A percentile compares a stretch with the other conserved stretches of the same genome.
Conservation (phyloP, 2,113 vertebrate species). For the Seriola dumerili region DNA sequence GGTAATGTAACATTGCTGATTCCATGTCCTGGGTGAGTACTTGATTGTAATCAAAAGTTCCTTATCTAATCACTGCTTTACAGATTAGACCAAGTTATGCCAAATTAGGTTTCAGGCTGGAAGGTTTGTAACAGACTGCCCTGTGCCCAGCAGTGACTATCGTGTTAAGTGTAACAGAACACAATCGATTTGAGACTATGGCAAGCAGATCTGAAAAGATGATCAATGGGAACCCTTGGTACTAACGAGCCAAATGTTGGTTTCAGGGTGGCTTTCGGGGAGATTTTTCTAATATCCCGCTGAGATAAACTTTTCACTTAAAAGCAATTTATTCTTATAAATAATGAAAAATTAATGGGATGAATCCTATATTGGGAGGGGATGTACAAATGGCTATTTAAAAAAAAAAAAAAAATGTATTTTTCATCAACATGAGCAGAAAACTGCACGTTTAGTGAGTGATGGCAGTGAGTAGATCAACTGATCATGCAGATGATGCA, state of each 20-base stretch:
- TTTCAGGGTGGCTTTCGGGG: constrained; percentile 8
- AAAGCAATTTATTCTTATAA: constrained; percentile 29
- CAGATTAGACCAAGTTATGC: constrained; percentile 42
- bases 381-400: background rate
- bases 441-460: constrained; percentile 6
- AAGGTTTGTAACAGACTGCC: constrained; percentile 19
- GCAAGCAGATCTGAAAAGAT: constrained; percentile 22
- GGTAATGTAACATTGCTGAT: constrained; percentile 25
- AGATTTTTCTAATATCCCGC: constrained; percentile 20
- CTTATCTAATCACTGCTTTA: constrained; percentile 48
- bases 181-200: constrained; percentile 24
- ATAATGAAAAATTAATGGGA: constrained; percentile 12
- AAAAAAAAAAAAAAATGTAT: too few species aligned
- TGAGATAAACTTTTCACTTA: constrained; percentile 12
- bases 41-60: constrained; percentile 52
- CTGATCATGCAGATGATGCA: constrained; percentile 51
- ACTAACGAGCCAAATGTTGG: constrained; percentile 12
- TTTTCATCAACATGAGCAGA: background rate
- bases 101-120: constrained; percentile 21
- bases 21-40: constrained; percentile 44
- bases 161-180: constrained; percentile 26
- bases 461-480: constrained; percentile 34
- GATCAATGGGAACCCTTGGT: constrained; percentile 39
- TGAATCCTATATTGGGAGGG: background rate
- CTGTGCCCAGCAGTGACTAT: constrained; percentile 11